Conservation (phyloP, 2,113 vertebrate genomes). For the Dasyurus viverrinus region DNA sequence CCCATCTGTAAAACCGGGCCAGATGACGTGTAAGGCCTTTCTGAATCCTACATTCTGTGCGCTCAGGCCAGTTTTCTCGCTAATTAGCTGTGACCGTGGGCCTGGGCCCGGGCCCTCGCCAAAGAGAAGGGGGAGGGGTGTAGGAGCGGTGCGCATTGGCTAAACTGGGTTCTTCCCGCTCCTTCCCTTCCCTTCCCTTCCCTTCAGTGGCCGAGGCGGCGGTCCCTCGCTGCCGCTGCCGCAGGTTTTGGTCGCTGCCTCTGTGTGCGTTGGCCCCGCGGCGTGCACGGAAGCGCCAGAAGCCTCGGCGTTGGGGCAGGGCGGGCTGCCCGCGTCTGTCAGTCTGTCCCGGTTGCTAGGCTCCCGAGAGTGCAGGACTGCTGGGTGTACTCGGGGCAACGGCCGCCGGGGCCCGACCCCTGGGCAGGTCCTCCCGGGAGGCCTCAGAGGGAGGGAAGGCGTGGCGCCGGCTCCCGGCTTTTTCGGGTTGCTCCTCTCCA, state of each 20-base stretch:
- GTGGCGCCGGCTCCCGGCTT: neutral
- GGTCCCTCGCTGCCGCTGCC: no score
- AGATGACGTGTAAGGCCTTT: neutral
- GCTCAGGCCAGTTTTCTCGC: neutral
- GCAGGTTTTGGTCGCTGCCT: neutral
- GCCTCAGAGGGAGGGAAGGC: fast-evolving
- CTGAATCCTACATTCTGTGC: neutral
- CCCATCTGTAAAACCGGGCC: neutral
- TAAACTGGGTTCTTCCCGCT: neutral
- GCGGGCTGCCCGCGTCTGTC: neutral
- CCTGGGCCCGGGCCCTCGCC: neutral
- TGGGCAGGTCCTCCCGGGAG: neutral
- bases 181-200: neutral
- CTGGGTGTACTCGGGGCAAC: no score
- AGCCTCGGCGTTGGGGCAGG: no score
- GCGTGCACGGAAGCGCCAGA: neutral
- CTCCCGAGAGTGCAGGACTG: neutral
- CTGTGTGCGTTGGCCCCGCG: neutral
- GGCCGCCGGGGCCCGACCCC: no score
- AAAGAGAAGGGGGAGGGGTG: neutral
- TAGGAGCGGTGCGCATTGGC: neutral
- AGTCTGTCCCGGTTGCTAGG: neutral
- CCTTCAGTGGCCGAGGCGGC: no score
- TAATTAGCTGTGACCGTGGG: neutral
- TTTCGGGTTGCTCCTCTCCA: neutral